Percentiles rank a stretch among this genome's conserved stretches.
These are phyloP conservation scores for Distichodus sexfasciatus DNA, from an alignment of 2,797 vertebrate species.

Conservation along the genomic window DNA sequence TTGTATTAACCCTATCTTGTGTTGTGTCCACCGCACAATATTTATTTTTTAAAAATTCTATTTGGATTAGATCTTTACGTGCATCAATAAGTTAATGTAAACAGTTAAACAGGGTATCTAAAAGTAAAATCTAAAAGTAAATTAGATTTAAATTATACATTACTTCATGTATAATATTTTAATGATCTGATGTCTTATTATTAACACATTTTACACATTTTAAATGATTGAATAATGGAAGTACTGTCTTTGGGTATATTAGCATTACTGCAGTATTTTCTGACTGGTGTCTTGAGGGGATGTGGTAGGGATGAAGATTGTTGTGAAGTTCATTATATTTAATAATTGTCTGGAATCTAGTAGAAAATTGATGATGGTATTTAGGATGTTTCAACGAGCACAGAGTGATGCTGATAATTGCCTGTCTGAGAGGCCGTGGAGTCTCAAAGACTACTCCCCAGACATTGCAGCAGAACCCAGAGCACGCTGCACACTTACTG, in stretches of 20 bases:
- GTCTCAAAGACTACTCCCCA: slow-evolving; percentile 54
- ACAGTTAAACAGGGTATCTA: too few relatives aligned
- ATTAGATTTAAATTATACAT: too few relatives aligned
- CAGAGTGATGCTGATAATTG: slow-evolving; percentile 61
- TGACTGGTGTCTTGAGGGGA: not conserved
- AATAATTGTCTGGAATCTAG: slow-evolving; percentile 28
- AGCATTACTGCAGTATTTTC: too few relatives aligned
- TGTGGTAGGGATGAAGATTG: not conserved
- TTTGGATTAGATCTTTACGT: too few relatives aligned
- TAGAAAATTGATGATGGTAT: slow-evolving; percentile 33
- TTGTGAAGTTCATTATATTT: slow-evolving; percentile 10
- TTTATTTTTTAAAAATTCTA: too few relatives aligned
- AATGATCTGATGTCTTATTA: not conserved
- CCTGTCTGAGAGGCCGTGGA: slow-evolving; percentile 48
- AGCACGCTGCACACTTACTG: slow-evolving; percentile 57
- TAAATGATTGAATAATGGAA: too few relatives aligned
- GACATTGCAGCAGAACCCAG: slow-evolving; percentile 34
- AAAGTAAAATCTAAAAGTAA: too few relatives aligned
- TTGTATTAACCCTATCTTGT: too few relatives aligned
- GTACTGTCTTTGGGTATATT: too few relatives aligned
- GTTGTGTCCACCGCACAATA: too few relatives aligned
- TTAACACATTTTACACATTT: not conserved
- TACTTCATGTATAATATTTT: too few relatives aligned
- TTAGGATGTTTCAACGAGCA: slow-evolving; percentile 44
- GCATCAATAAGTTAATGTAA: too few relatives aligned